Conservation (phyloP, 2,113 vertebrate genomes). For the Serinus canaria region DNA sequence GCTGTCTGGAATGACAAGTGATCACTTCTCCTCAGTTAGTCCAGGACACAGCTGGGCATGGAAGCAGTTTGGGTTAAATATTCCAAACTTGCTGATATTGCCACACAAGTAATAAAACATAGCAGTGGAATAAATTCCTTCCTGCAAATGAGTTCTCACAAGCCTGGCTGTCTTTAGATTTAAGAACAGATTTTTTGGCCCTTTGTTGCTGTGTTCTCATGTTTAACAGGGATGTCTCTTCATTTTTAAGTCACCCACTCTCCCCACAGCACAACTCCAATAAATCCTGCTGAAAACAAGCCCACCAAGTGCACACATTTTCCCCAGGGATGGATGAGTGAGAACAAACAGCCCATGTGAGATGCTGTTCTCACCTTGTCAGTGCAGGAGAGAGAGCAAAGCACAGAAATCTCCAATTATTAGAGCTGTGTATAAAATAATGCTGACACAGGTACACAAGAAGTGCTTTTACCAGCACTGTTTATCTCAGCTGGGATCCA, state of each 20-base stretch:
- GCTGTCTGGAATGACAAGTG: not conserved
- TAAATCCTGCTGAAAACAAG: not conserved
- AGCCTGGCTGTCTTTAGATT: not conserved
- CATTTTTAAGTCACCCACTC: not conserved
- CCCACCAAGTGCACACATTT: not conserved
- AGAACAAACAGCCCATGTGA: not conserved
- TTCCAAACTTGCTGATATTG: not conserved
- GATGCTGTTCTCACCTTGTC: not conserved
- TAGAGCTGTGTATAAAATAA: not conserved
- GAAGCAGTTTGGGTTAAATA: not conserved
- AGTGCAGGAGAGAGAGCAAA: not conserved
- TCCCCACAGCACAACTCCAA: not conserved
- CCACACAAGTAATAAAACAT: not conserved
- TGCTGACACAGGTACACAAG: not conserved
- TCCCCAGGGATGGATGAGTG: not conserved
- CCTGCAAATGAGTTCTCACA: not conserved
- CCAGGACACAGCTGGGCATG: not conserved
- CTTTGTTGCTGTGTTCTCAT: not conserved
- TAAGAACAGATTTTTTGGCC: not conserved
- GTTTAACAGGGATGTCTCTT: not conserved
- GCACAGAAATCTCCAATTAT: not conserved
- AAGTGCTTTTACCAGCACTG: not conserved
- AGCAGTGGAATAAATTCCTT: not conserved
- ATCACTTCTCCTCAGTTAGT: not conserved
- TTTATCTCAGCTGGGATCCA: not conserved